These are phyloP conservation scores for Catagonus wagneri DNA, from an alignment of 2,113 vertebrate genomes.

Conservation along the genomic window DNA sequence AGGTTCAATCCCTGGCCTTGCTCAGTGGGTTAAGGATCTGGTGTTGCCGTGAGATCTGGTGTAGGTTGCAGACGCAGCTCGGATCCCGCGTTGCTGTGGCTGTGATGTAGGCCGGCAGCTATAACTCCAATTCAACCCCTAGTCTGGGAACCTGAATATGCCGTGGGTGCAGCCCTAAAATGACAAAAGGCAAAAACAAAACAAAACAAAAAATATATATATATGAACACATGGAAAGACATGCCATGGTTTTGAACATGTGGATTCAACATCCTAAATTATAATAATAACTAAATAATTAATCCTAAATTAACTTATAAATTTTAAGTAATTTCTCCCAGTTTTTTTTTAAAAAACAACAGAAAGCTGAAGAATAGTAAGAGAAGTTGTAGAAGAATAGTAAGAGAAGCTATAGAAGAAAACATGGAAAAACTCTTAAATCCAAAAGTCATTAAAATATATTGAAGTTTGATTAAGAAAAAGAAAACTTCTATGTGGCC, in stretches of 20 bases:
- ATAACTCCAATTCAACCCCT: too few relatives aligned
- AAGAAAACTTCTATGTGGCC: not conserved
- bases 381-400: not conserved
- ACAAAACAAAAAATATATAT: too few relatives aligned
- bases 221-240: not conserved
- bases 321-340: not conserved
- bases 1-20: too few relatives aligned
- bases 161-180: too few relatives aligned
- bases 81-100: too few relatives aligned
- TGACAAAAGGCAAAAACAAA: too few relatives aligned
- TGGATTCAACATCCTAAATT: not conserved
- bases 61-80: too few relatives aligned
- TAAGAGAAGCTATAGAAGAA: not conserved
- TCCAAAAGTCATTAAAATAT: not conserved
- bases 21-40: too few relatives aligned
- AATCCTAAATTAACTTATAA: not conserved
- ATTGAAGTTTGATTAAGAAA: not conserved
- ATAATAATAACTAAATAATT: not conserved
- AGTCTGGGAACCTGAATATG: too few relatives aligned
- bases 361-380: slow-evolving; percentile 26
- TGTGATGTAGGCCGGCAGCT: too few relatives aligned
- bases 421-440: not conserved
- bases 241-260: not conserved
- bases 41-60: too few relatives aligned
- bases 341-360: not conserved